These are phyloP conservation scores for Prunella himalayana DNA, from an alignment of 2,113 vertebrate species.

Conservation along the genomic window DNA sequence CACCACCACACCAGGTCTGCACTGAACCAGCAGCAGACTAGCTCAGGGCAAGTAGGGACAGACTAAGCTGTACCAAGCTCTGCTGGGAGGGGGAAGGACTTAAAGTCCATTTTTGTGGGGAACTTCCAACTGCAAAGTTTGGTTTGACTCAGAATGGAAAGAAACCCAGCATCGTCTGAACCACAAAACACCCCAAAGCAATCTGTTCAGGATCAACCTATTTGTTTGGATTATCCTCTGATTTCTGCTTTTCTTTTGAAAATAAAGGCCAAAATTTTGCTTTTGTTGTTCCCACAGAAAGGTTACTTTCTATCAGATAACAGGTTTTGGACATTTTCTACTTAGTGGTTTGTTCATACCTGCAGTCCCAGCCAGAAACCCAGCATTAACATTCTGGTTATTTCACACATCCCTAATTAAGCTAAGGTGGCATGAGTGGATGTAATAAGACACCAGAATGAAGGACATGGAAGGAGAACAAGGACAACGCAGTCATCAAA, in stretches of 20 bases:
- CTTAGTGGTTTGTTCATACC: background rate
- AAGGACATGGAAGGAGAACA: background rate
- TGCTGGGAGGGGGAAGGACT: background rate
- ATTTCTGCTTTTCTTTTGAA: background rate
- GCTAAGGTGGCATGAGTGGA: background rate
- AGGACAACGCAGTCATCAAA: background rate
- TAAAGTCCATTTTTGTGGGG: background rate
- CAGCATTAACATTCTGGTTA: background rate
- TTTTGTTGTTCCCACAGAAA: background rate
- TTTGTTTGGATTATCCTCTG: background rate
- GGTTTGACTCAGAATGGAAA: background rate
- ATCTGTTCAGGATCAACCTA: background rate
- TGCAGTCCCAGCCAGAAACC: background rate
- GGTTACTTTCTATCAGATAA: background rate
- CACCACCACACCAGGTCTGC: background rate
- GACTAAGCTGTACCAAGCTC: background rate
- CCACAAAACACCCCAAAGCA: background rate
- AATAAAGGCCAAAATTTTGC: background rate
- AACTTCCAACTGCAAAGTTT: background rate
- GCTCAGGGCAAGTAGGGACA: fast-evolving
- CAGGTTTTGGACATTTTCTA: background rate
- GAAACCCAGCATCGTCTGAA: background rate
- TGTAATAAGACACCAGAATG: background rate
- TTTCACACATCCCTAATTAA: background rate
- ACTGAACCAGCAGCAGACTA: background rate